phyloP scores from a whole-genome alignment of 2,797 vertebrate species.

The Brotogeris chrysoptera region DNA sequence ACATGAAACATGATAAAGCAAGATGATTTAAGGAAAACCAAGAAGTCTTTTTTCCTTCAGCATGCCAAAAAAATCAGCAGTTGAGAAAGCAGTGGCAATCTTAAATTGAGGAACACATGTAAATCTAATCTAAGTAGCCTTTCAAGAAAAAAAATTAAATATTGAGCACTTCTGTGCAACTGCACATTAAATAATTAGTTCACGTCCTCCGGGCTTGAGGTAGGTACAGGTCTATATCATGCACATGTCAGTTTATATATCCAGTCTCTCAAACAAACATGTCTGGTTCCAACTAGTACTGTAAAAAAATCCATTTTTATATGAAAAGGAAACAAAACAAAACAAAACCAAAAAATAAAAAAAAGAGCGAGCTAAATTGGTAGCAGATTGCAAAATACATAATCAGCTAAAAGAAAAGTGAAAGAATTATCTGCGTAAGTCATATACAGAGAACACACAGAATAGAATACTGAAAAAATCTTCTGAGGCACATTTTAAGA shows the following conservation, averaged over 20 bases:
- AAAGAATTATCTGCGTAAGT: not conserved
- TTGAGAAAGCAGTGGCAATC: not conserved
- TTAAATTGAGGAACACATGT: not conserved
- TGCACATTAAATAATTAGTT: not conserved
- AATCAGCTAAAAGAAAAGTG: not conserved
- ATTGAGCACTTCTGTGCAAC: not conserved
- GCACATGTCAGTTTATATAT: not conserved
- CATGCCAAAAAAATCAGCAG: not conserved
- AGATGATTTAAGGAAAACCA: not conserved
- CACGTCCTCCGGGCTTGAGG: not conserved
- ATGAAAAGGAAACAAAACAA: not conserved
- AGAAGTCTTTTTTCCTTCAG: not conserved
- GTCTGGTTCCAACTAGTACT: not conserved
- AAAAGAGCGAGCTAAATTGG: not conserved
- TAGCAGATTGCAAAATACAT: not conserved
- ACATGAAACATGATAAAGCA: not conserved
- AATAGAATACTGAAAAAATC: not conserved
- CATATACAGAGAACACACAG: not conserved
- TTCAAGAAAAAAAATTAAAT: not conserved
- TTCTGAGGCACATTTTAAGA: not conserved
- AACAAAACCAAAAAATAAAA: not conserved
- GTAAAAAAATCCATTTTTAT: not conserved
- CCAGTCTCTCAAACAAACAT: not conserved
- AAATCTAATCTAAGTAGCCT: not conserved
- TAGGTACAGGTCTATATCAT: not conserved